Evolutionary conservation across 2,113 vertebrate species (phyloP).

Genomic region (Arvicanthis niloticus): DNA sequence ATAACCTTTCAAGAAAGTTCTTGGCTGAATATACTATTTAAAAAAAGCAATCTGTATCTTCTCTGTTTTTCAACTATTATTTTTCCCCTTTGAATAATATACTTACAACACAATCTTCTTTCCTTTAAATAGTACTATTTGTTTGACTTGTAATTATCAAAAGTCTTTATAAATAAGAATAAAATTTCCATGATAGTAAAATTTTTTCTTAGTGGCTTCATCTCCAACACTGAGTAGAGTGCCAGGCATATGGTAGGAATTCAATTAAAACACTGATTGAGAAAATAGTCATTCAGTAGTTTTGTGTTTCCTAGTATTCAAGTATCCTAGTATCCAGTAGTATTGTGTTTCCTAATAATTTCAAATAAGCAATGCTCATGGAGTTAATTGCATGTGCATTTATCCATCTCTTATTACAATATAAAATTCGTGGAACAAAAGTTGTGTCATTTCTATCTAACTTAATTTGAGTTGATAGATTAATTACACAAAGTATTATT

Average conservation of each 20-base stretch:
- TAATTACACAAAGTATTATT: constrained; percentile 13
- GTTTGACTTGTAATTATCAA: background rate
- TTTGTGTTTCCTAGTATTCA: background rate
- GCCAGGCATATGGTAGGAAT: background rate
- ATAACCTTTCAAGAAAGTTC: too few relatives aligned
- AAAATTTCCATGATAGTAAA: background rate
- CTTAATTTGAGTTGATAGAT: constrained; percentile 22
- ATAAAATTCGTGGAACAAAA: constrained; percentile 24
- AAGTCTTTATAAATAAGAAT: background rate
- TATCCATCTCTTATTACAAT: constrained; percentile 2
- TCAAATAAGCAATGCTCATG: constrained; percentile 16
- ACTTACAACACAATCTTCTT: too few relatives aligned
- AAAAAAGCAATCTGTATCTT: too few relatives aligned
- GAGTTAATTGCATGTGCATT: background rate
- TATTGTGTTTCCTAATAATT: background rate
- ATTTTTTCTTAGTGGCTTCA: background rate
- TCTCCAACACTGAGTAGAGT: background rate
- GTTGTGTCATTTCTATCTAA: constrained; percentile 17
- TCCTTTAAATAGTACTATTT: background rate
- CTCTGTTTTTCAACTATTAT: too few relatives aligned
- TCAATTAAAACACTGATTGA: background rate
- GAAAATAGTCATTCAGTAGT: background rate
- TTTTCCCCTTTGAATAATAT: too few relatives aligned
- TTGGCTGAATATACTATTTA: too few relatives aligned
- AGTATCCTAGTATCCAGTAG: background rate